Evolutionary conservation across 2,797 vertebrate species (phyloP).

Genomic region (Phataginus tricuspis): DNA sequence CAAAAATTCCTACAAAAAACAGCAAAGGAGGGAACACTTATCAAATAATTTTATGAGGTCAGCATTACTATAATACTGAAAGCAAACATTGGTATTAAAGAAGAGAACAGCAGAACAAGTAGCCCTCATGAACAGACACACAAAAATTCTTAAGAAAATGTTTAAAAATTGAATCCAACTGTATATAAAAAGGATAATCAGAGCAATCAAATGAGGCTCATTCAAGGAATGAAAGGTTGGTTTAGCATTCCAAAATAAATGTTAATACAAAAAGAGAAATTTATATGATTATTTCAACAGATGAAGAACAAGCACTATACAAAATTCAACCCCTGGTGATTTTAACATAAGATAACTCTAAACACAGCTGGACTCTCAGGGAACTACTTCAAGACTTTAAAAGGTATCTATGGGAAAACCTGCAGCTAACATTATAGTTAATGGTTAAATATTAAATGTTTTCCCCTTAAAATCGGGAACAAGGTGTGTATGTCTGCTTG

Average conservation of each 20-base stretch:
- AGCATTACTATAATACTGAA: neutral
- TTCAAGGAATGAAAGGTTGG: neutral
- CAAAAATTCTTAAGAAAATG: neutral
- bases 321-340: neutral
- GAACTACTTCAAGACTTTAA: neutral
- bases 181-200: neutral
- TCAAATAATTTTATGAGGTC: neutral
- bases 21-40: neutral
- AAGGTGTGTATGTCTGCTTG: neutral
- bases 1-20: neutral
- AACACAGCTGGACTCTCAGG: neutral
- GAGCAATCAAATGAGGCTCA: neutral
- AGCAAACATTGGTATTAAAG: neutral
- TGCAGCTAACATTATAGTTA: neutral
- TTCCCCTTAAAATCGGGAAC: neutral
- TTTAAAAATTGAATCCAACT: neutral
- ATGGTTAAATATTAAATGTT: neutral
- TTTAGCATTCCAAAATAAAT: neutral
- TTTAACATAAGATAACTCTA: neutral
- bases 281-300: neutral
- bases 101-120: neutral
- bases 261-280: neutral
- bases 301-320: neutral
- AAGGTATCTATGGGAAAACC: neutral
- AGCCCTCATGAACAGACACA: neutral